Base-by-base conservation (phyloP, 2,888 invertebrate genomes). In the Atrina japonica region DNA sequence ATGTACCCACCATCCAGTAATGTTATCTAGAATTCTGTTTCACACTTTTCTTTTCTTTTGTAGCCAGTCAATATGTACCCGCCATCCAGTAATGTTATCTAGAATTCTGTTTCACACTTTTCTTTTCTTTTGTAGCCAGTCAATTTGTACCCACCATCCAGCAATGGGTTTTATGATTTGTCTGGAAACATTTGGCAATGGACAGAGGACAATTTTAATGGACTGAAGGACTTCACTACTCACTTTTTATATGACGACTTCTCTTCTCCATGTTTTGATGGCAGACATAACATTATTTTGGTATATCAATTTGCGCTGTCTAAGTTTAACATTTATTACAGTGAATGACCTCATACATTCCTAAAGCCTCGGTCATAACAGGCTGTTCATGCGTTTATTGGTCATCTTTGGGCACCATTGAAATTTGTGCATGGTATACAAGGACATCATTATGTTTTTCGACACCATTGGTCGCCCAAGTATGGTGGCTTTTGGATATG, bases 181-280 rank as follows among this genome's bases (percentile, higher is more conserved):
- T 85, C 81, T 73, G 90, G 90, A 7, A 90, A 90, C 68, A 87
- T 86, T 0, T 90, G 89, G 89, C 85, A 89, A 73, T 90, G 90
- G 90, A 75, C 80, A 3, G 90, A 89, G 75, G 90, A 90, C 72
- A 86, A 89, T 68, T 89, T 88, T 70, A 89, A 90, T 76, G 89
- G 89, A 7, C 79, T 89, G 29, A 75, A 81, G 29, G 84, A 83
- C n/a, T 84, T 81, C 64, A 56, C 82, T 29, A 84, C 88, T 11
- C 85, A 87, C 76, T 83, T 73, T 73, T 74, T 88, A 7, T 90
- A 90, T 66, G 89, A 90, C 70, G 90, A 90, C 65, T 90, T 88
- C 79, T 88, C 88, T 1, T 73, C 83, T 0, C 89, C 90, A 0
- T 87, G 86, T 70, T 90, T 85, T 79, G 89, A 90, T 76, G 89